Conservation (phyloP, 1,140 invertebrate species). For the Stegodyphus mimosarum region DNA sequence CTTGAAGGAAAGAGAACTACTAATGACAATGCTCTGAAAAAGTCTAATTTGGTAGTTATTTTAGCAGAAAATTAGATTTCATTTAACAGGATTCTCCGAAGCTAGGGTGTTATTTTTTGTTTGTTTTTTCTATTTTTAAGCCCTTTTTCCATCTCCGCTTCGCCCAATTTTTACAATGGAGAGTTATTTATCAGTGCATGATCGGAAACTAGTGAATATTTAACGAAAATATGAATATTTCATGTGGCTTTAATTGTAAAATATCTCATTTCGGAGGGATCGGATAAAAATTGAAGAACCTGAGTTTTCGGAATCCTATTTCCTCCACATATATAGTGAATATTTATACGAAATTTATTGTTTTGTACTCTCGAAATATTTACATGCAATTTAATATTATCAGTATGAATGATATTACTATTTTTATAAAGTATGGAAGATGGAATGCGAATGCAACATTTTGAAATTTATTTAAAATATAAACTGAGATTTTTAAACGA, state of each 20-base stretch:
- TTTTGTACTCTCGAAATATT: no score
- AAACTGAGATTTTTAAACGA: no score
- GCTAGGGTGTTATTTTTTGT: conserved; percentile 26
- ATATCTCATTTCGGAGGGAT: conserved; percentile 23
- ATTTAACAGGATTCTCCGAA: conserved; percentile 46
- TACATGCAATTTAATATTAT: no score
- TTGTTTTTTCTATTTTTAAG: conserved; percentile 29
- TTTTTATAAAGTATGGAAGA: no score
- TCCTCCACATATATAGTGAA: no score
- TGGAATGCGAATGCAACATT: no score
- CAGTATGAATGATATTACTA: no score
- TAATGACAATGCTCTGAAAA: conserved; percentile 48
- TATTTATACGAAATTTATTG: no score
- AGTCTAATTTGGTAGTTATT: conserved; percentile 58
- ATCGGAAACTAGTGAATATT: conserved; percentile 37
- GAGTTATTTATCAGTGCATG: conserved; percentile 44
- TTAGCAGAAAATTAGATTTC: conserved; percentile 59
- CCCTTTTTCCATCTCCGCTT: not conserved
- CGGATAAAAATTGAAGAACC: conserved; percentile 7
- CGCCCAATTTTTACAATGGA: not conserved
- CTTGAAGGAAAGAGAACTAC: conserved; percentile 15
- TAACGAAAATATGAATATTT: conserved; percentile 59
- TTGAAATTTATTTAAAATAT: no score
- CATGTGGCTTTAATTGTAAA: conserved; percentile 59
- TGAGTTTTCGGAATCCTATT: no score